Evolutionary conservation across 2,888 invertebrate genomes (phyloP).

Genomic region (Hirtodrosophila confusa): DNA sequence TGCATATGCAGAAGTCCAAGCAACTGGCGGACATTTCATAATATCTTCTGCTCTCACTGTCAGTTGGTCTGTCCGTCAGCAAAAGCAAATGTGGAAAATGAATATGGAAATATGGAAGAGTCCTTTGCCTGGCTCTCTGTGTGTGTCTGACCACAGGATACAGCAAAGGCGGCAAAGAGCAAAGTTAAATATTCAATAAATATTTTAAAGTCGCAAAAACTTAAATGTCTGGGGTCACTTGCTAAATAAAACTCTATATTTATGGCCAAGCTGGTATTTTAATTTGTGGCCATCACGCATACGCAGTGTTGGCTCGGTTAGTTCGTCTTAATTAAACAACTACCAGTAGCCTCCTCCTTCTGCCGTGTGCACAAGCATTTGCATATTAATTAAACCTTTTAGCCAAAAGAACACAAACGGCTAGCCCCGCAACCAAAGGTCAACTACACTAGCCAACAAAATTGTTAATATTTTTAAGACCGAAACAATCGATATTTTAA

Average conservation of each 20-base stretch:
- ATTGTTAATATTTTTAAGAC: no score
- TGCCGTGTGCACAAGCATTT: slow-evolving; percentile 54
- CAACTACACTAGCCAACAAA: slow-evolving; percentile 55
- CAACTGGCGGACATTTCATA: slow-evolving; percentile 15
- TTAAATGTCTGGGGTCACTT: slow-evolving; percentile 5
- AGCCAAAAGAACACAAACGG: slow-evolving; percentile 37
- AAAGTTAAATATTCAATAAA: slow-evolving; percentile 66
- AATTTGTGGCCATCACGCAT: slow-evolving; percentile 49
- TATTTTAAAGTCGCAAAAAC: slow-evolving; percentile 32
- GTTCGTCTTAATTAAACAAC: slow-evolving; percentile 52
- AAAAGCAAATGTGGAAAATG: slow-evolving; percentile 13
- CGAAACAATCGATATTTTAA: no score
- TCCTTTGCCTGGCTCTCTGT: not conserved
- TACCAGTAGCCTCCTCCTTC: slow-evolving; percentile 6
- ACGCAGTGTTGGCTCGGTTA: slow-evolving; percentile 17
- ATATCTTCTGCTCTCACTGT: slow-evolving; percentile 18
- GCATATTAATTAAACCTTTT: slow-evolving; percentile 78
- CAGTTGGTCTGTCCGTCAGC: not conserved
- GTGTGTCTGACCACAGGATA: slow-evolving; percentile 23
- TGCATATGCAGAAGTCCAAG: slow-evolving; percentile 15
- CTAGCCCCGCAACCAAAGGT: slow-evolving; percentile 66
- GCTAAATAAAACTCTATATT: not conserved
- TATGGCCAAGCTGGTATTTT: slow-evolving; percentile 11
- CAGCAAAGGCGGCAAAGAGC: slow-evolving; percentile 25
- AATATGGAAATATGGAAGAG: slow-evolving; percentile 37